A percentile compares a stretch with the other conserved stretches of the same genome.
Evolutionary conservation across 1,140 invertebrate species (phyloP).

Genomic region (Pentalonia nigronervosa): DNA sequence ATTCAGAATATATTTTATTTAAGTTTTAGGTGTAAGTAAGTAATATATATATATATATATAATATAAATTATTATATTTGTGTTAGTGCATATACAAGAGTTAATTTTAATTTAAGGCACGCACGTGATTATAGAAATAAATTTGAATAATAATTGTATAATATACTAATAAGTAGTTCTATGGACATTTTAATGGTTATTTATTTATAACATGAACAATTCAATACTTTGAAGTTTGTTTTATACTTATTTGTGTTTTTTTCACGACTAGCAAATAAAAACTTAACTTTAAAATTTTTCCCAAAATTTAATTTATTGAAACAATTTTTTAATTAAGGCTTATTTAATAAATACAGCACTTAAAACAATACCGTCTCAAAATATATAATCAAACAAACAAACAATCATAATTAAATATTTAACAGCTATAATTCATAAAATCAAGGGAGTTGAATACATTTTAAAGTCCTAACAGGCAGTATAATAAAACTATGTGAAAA

Average conservation of each 20-base stretch:
- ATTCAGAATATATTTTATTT: neutral
- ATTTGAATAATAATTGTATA: slow-evolving; percentile 19
- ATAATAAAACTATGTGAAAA: neutral
- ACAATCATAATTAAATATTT: neutral
- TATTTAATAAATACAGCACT: neutral
- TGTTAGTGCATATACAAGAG: neutral
- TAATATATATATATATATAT: neutral
- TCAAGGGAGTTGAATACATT: neutral
- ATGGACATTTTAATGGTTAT: slow-evolving; percentile 4
- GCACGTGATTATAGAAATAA: neutral
- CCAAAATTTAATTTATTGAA: neutral
- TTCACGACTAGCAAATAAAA: neutral
- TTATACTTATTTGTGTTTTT: neutral
- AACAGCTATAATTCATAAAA: neutral
- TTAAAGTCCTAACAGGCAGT: neutral
- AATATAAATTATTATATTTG: neutral
- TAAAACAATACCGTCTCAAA: no score
- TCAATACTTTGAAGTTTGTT: neutral
- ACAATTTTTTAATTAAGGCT: neutral
- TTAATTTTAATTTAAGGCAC: neutral
- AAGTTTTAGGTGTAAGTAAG: neutral
- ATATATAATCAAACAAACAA: neutral
- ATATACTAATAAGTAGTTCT: neutral
- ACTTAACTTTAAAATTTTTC: neutral
- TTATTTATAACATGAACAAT: slow-evolving; percentile 10